Conservation (phyloP, 1,140 invertebrate species). For the Steinernema khuongi region DNA sequence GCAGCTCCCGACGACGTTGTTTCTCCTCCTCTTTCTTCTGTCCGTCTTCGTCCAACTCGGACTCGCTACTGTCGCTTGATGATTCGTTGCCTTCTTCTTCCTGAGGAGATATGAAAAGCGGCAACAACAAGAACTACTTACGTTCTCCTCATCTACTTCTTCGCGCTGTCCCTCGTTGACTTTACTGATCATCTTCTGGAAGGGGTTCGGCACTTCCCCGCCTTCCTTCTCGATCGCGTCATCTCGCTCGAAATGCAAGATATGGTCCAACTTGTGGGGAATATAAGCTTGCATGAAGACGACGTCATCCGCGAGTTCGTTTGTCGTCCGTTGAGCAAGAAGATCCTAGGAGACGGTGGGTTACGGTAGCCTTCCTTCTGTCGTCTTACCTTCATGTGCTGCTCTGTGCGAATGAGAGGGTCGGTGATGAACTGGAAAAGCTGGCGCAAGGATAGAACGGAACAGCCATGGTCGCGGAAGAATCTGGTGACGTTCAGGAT, state of each 20-base stretch:
- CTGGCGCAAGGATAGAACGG: constrained; percentile 79
- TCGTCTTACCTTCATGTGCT: constrained; percentile 67
- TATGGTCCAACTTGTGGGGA: constrained; percentile 84
- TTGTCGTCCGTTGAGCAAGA: constrained; percentile 66
- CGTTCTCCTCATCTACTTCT: constrained; percentile 59
- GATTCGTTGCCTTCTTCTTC: constrained; percentile 25
- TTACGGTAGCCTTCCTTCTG: constrained; percentile 36
- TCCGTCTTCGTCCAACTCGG: constrained; percentile 21
- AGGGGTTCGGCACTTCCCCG: constrained; percentile 64
- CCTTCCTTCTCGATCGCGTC: constrained; percentile 73
- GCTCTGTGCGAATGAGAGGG: constrained; percentile 68
- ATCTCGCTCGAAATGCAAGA: constrained; percentile 83
- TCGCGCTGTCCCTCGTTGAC: constrained; percentile 39
- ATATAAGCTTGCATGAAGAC: constrained; percentile 92
- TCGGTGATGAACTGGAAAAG: constrained; percentile 95
- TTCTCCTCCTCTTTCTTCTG: constrained; percentile 30
- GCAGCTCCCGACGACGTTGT: constrained; percentile 31
- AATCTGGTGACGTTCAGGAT: constrained; percentile 86
- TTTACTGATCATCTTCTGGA: constrained; percentile 52
- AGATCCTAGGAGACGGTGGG: constrained; percentile 63
- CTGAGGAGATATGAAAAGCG: constrained; percentile 60
- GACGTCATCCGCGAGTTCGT: constrained; percentile 70
- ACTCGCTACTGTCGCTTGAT: constrained; percentile 2
- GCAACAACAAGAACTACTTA: background rate
- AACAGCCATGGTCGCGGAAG: constrained; percentile 81